Base-by-base conservation (phyloP, 2,888 invertebrate species). In the Rhabditoides inermis region DNA sequence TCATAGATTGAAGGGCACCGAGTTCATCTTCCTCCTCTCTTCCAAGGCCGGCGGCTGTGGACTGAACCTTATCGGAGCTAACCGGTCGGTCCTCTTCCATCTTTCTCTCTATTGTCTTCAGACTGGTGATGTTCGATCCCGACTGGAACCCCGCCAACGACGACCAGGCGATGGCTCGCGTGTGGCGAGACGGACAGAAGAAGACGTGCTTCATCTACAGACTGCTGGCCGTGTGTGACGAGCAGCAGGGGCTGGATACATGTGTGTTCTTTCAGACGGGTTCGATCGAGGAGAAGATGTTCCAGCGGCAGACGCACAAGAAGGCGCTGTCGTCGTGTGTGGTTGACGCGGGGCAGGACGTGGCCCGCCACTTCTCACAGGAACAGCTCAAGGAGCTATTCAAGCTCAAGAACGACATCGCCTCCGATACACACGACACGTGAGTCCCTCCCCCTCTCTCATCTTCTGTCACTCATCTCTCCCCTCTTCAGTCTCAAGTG, bases 131-230 rank as follows among this genome's bases (percentile, higher is more conserved):
- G 98, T 98, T 95, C 77, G 98, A 98, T 81, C 92, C 92, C 0
- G 92, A 98, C 78, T 98, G 95, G 95, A 98, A 98, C 81, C 98
- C 98, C 2, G 98, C 98, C 1, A 98, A 98, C 77, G 98, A 99
- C 78, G 95, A 95, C 65, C 98, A 99, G 78, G 98, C 98, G 0
- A 98, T 99, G 98, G 98, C 98, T 0, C 82, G 98, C 65, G 90
- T 98, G 2, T 95, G 95, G 95, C 83, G 98, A 60, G 98, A 99
- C 78, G 98, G 98, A 0, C 98, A 99, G 77, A 91, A 89, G 79
- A 98, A 98, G 78, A 88, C 89, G 1, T 99, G 98, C 76, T 99
- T 86, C 75, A 89, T 98, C 56, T 99, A 98, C 80, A 83, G 98
- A 56, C 83, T 98, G 53, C 82, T 98, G 55, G 87, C 89, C 51